phyloP scores from a whole-genome alignment of 2,888 invertebrate species.

The Odontothrips loti region DNA sequence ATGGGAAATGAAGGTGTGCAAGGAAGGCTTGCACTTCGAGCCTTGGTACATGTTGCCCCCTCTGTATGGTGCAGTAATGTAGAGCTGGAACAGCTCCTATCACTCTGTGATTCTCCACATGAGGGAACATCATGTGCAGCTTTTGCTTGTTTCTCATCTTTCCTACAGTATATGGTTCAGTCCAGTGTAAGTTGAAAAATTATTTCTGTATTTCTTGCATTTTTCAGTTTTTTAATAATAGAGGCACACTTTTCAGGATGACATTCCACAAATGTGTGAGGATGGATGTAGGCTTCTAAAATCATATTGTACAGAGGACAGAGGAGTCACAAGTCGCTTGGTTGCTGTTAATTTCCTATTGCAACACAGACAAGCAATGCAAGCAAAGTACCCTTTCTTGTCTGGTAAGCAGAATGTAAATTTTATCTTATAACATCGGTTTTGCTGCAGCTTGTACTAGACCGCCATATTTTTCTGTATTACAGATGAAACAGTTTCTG shows the following conservation, averaged over 20 bases:
- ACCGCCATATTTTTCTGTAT: constrained; percentile 36
- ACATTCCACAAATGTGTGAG: neutral
- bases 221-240: neutral
- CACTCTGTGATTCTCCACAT: neutral
- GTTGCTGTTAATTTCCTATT: neutral
- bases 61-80: neutral
- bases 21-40: neutral
- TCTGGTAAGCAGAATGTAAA: neutral
- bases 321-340: neutral
- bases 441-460: neutral
- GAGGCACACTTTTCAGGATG: neutral
- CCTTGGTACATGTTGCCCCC: neutral
- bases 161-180: neutral
- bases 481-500: constrained; percentile 46
- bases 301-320: neutral
- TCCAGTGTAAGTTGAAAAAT: neutral
- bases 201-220: neutral
- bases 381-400: neutral
- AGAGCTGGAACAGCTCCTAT: neutral
- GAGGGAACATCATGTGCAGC: constrained; percentile 2
- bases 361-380: neutral
- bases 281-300: neutral
- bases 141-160: neutral
- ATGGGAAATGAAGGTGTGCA: neutral
- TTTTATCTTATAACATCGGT: neutral